These are phyloP conservation scores for Pristionchus maxplancki DNA, from an alignment of 2,888 invertebrate species.

Conservation along the genomic window DNA sequence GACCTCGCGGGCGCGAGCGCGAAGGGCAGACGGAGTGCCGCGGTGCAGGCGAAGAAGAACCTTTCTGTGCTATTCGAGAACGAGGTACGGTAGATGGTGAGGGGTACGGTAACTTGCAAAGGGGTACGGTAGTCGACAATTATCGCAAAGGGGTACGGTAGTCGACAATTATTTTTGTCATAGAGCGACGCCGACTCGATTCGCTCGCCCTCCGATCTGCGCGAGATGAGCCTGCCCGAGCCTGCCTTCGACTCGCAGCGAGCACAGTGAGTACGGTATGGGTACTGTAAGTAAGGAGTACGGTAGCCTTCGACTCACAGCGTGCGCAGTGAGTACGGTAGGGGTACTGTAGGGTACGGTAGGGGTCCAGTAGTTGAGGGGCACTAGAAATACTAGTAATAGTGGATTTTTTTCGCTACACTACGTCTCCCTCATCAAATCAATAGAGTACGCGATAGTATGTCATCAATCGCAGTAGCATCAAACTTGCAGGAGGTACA, in stretches of 20 bases:
- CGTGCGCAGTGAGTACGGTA: background rate
- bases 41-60: background rate
- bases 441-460: too few species aligned
- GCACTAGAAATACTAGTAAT: too few species aligned
- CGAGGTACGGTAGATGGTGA: background rate
- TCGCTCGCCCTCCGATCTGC: background rate
- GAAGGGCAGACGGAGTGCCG: background rate
- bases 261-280: background rate
- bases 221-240: background rate
- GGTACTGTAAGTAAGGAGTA: background rate
- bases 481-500: background rate
- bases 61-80: background rate
- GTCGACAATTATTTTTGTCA: too few species aligned
- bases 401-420: too few species aligned
- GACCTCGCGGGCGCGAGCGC: too few species aligned
- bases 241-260: background rate
- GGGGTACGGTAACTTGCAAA: background rate
- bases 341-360: background rate
- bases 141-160: too few species aligned
- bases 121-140: background rate
- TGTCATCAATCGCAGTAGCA: too few species aligned
- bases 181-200: background rate
- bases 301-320: background rate
- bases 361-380: background rate
- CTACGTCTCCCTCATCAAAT: too few species aligned